phyloP scores from a whole-genome alignment of 1,140 invertebrate species.

The Reticulitermes speratus region DNA sequence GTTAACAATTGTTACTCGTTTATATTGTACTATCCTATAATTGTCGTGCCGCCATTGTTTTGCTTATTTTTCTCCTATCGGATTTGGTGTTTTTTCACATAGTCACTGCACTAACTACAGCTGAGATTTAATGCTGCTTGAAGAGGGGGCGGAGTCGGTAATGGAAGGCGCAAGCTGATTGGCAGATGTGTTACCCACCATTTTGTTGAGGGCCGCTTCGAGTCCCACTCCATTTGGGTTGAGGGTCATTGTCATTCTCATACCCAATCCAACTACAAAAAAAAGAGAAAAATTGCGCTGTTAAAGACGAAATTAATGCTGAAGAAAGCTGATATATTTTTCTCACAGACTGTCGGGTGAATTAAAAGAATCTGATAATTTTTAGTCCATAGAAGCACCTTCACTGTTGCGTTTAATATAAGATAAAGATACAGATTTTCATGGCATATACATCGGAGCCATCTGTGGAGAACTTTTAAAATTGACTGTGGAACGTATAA shows the following conservation, averaged over 20 bases:
- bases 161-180: constrained; percentile 31
- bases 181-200: constrained; percentile 17
- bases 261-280: constrained; percentile 26
- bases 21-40: constrained; percentile 1
- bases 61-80: background rate
- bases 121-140: constrained; percentile 23
- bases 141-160: constrained; percentile 24
- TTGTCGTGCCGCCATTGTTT: background rate
- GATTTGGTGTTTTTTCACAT: background rate
- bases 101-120: background rate
- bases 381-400: no score
- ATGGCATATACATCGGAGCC: no score
- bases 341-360: no score
- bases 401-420: no score
- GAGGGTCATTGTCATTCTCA: constrained; percentile 27
- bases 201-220: background rate
- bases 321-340: background rate
- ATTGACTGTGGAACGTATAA: no score
- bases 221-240: constrained; percentile 22
- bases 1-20: background rate
- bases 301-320: background rate
- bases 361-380: no score
- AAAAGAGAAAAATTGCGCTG: background rate
- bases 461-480: no score
- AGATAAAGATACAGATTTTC: no score